Base-by-base conservation (phyloP, 2,797 vertebrate genomes). In the Mycteria americana region DNA sequence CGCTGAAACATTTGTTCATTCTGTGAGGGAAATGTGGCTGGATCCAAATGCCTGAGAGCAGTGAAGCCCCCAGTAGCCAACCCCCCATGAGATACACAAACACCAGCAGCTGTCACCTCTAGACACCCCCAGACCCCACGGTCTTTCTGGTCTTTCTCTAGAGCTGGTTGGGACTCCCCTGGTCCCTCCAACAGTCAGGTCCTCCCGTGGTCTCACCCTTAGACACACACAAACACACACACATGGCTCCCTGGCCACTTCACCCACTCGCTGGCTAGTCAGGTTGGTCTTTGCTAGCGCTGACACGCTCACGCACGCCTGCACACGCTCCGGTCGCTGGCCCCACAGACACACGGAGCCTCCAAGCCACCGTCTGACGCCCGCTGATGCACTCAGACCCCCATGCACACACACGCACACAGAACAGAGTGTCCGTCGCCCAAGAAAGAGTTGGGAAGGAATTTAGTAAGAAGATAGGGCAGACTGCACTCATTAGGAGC, bases 251-350 rank as follows among this genome's bases (percentile, higher is more conserved):
- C 39, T 50, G 63, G 8, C 23, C 3, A 0, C 24, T 77, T 80
- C 30, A 51, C 6, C 14, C 11, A 13, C 8, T 43, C 8, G 1
- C 45, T 63, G 30, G 14, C 8, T 31, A 31, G 35, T 54, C 35
- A 2, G 2, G 6, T 30, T 76, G 39, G 35, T 39, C 39, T 87
- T 64, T 73, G 45, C 14, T 68, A 3, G 31, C 4, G 5, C 30
- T 46, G 39, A 50, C 28, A 10, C 0, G 0, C 33, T 68, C 41
- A 6, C 17, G 30, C 9, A 6, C 8, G 2, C 0, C 67, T 45
- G 37, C 43, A 18, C 1, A 0, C 3, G 4, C 37, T 70, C 14
- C 3, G 0, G n/a, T 17, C 4, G 1, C 41, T 48, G 46, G 13
- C 48, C 45, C 11, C 37, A 11, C 62, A 37, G 46, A 33, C 57